Base-by-base conservation (phyloP, 92 coral and sea anemone species). In the Phenganax subtilis region DNA sequence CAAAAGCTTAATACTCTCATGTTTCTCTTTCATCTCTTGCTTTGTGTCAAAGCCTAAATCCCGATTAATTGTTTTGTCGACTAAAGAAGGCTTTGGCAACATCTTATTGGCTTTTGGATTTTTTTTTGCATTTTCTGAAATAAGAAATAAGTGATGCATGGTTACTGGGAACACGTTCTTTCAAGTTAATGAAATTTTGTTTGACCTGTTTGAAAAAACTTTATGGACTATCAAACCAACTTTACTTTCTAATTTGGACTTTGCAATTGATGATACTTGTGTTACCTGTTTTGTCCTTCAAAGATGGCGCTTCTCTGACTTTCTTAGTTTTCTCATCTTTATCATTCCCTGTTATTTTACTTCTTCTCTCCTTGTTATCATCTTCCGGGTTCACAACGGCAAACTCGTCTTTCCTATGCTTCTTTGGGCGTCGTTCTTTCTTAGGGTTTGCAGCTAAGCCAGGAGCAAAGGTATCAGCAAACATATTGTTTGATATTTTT, bases 241-340 rank as follows among this genome's bases (percentile, higher is more conserved):
- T 61, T 61, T 28, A 61, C 0, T 7, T 12, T 61, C 47, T 37
- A 37, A 1, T 37, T 37, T 37, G 47, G 47, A 37, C 47, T 5
- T 37, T 37, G 47, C 47, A 37, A 37, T 37, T 37, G 47, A 37
- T 37, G 47, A 37, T 37, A 68, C n/a, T 1, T 10, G 11, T 10
- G 14, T 27, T 66, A 78, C 75, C 83, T 79, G 69, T 60, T 10
- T 79, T 79, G 52, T 52, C 25, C 53, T 79, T 51, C 62, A 79
- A 64, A 8, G 59, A 79, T 5, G 83, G 83, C 65, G 72, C 60
- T 47, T 79, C 74, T 63, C 83, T 63, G 15, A 79, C 83, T 11
- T 28, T 11, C 37, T 16, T 51, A 16, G 16, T 57, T 79, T 79
- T 64, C 51, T 63, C 31, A 51, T 37, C 31, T n/a, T 62, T 12